Base-by-base conservation (phyloP, 2,888 invertebrate genomes). In the Cordylochernes scorpioides region DNA sequence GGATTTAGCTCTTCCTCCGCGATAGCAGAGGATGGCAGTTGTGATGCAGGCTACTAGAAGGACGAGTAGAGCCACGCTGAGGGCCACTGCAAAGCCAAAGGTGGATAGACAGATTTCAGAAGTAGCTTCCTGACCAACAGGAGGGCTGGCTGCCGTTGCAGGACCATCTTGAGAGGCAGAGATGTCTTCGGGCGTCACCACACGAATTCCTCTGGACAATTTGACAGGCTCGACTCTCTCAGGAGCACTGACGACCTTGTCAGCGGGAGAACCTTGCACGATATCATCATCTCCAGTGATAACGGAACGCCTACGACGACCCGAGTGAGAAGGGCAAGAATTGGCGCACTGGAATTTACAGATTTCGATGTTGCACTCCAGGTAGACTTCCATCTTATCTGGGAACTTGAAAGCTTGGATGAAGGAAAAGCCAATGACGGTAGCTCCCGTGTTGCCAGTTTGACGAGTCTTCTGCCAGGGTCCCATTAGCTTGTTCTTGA, bases 301-400 rank as follows among this genome's bases (percentile, higher is more conserved):
- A n/a, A n/a, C n/a, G 10, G 28, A 10, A 14, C 25, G 18, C 7
- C 13, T 12, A 5, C 9, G 12, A 4, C 19, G n/a, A 13, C 19
- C 18, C 15, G 21, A 9, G 19, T 28, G 29, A 21, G 34, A 34
- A 7, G 32, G 22, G 24, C 38, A 38, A 18, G 22, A 22, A 17
- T 66, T 62, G 33, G 69, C 68, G 45, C 75, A 75, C 42, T 70
- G 67, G 9, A 67, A 68, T 53, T 74, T 74, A 46, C 74, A 75
- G 1, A 75, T 54, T 46, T 74, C 74, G 1, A 75, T 68, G 38
- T 73, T 72, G 44, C 75, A 75, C 49, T 74, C 73, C 33, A 75
- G 64, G 41, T 68, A 67, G 27, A 75, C 54, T 43, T 75, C 74
- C 69, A 73, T 73, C 27, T 71, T 67, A 45, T 75, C 74, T 1